phyloP scores from a whole-genome alignment of 2,888 invertebrate species.

The Cartodere bifasciata region DNA sequence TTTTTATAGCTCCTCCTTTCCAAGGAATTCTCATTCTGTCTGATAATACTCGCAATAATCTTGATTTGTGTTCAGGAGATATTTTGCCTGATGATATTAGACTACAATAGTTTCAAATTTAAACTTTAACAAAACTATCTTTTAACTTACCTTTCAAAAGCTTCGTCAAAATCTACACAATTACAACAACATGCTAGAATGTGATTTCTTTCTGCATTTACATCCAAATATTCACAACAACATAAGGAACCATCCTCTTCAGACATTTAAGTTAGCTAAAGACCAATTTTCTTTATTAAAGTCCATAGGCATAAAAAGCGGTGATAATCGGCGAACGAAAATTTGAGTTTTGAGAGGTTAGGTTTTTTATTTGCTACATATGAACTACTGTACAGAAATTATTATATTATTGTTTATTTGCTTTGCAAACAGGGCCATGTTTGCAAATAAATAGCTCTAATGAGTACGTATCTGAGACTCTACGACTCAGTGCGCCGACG shows the following conservation, averaged over 20 bases:
- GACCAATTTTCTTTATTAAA: no score
- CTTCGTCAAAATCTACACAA: constrained; percentile 43
- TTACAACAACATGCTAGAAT: constrained; percentile 46
- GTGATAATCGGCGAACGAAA: no score
- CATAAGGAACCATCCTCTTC: constrained; percentile 32
- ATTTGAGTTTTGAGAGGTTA: no score
- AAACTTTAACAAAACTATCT: constrained; percentile 7
- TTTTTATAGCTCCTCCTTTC: constrained; percentile 44
- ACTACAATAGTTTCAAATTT: constrained; percentile 24
- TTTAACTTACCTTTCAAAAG: constrained; percentile 40
- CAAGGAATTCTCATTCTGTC: constrained; percentile 46
- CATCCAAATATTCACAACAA: constrained; percentile 46
- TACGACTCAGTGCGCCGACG: no score
- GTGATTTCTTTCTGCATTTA: constrained; percentile 38
- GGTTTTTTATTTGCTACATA: no score
- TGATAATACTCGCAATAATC: constrained; percentile 37
- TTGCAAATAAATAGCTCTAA: no score
- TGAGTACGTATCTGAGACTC: no score
- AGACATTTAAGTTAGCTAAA: no score
- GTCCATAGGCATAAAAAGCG: no score
- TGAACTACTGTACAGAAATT: no score
- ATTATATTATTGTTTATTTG: no score
- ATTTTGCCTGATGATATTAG: constrained; percentile 30
- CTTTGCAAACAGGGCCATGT: no score
- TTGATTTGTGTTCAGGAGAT: constrained; percentile 24